These are phyloP conservation scores for Drosophila limbata DNA, from an alignment of 2,888 invertebrate genomes.

Conservation along the genomic window DNA sequence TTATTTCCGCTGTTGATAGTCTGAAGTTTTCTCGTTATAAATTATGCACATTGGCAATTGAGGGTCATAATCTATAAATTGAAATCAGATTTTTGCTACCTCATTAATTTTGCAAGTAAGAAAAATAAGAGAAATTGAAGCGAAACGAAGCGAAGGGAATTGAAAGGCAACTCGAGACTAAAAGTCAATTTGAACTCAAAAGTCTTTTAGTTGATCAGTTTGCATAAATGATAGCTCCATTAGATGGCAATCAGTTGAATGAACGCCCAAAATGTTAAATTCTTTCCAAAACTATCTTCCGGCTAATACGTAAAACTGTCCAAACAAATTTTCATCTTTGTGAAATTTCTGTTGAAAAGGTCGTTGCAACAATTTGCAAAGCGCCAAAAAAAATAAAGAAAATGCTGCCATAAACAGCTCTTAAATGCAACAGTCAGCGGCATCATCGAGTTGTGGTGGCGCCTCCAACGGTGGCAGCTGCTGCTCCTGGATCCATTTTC, in stretches of 20 bases:
- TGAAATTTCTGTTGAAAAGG: constrained; percentile 38
- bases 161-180: constrained; percentile 14
- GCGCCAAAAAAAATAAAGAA: constrained; percentile 19
- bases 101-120: constrained; percentile 63
- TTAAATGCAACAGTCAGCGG: constrained; percentile 61
- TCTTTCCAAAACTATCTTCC: not conserved
- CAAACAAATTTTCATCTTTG: constrained; percentile 38
- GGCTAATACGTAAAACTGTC: constrained; percentile 34
- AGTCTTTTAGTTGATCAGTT: constrained; percentile 33
- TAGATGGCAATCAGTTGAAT: constrained; percentile 64
- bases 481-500: constrained; percentile 10
- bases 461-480: constrained; percentile 15
- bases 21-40: constrained; percentile 46
- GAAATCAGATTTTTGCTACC: constrained; percentile 74
- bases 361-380: constrained; percentile 51
- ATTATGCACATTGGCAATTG: constrained; percentile 70
- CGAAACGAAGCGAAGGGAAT: not conserved
- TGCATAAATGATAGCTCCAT: constrained; percentile 62
- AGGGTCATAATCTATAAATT: constrained; percentile 69
- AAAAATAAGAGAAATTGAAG: not conserved
- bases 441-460: not conserved
- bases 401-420: constrained; percentile 62
- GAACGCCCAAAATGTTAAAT: constrained; percentile 4
- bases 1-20: constrained; percentile 2
- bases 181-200: constrained; percentile 31